A percentile compares a stretch with the other conserved stretches of the same genome.
Conservation (phyloP, 1,140 invertebrate species). For the Nephila pilipes region DNA sequence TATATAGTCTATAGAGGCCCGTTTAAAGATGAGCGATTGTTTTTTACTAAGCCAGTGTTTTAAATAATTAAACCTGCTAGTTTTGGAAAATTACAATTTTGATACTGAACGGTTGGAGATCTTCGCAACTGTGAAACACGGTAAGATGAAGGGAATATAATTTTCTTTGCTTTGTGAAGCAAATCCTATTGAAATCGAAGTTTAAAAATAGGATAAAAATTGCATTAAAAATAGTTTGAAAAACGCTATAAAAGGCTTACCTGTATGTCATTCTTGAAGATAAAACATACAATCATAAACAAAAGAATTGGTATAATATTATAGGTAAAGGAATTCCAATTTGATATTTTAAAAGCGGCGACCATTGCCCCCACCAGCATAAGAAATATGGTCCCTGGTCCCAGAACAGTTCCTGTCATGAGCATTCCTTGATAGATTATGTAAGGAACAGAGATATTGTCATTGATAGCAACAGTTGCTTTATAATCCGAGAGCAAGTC, state of each 20-base stretch:
- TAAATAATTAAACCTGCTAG: no score
- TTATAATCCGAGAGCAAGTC: conserved; percentile 84
- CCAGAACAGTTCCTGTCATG: conserved; percentile 84
- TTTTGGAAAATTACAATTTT: no score
- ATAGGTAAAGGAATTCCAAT: conserved; percentile 82
- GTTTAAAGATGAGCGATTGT: no score
- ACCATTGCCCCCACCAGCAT: conserved; percentile 85
- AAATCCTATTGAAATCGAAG: no score
- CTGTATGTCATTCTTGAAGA: conserved; percentile 82
- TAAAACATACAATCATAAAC: conserved; percentile 83
- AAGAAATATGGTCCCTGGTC: conserved; percentile 86
- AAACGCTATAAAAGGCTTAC: conserved; percentile 78
- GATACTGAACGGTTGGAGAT: no score
- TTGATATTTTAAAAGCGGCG: conserved; percentile 83
- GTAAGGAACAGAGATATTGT: conserved; percentile 85
- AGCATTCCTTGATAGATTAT: conserved; percentile 83
- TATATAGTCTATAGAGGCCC: no score
- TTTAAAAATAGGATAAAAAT: no score
- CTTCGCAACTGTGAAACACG: no score
- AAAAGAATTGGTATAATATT: conserved; percentile 82
- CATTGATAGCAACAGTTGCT: conserved; percentile 83
- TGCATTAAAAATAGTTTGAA: no score
- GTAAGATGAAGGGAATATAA: no score
- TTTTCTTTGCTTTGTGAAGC: no score
- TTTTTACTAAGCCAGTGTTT: no score